Base-by-base conservation (phyloP, 2,113 vertebrate species). In the Dinomys branickii region DNA sequence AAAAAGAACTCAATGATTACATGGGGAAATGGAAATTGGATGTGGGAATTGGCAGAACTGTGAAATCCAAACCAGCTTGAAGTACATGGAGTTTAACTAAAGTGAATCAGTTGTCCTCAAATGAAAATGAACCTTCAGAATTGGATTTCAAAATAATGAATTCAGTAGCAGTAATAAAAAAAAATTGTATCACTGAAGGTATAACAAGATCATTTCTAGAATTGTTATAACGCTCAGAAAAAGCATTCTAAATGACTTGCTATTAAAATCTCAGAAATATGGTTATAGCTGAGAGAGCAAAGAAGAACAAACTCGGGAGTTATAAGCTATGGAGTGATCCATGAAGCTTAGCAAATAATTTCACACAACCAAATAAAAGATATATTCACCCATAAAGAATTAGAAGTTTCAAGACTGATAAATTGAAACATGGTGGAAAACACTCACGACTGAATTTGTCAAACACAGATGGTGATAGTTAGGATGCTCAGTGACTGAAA, bases 71-170 rank as follows among this genome's bases (percentile, higher is more conserved):
- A 75, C 52, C 22, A 50, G 28, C 26, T 73, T 28, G 50, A 75
- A 67, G 30, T 38, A 1, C 14, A 17, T 33, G 3, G 30, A 0
- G 44, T 90, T 67, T 90, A 38, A 12, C 1, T 69, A 13, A 17
- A 80, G 41, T 52, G 17, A 88, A 35, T 52, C 35, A 75, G 5
- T 35, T 61, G 17, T 52, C 54, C 63, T 94, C 61, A 58, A 41
- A 38, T 69, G 4, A 77, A 96, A 94, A 91, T 16, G 26, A 93
- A 83, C 35, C 7, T 63, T 84, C 44, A 78, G 65, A 93, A 35
- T 8, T 56, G 69, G 44, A 63, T 38, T 82, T 73, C 22, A 56
- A 30, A 54, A 73, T 86, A 26, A 82, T 69, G 71, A 35, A 58
- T 4, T 75, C 77, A 47, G 47, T 5, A n/a, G 11, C 35, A 78